phyloP scores from a whole-genome alignment of 2,888 invertebrate genomes.

The Acleris emargana region DNA sequence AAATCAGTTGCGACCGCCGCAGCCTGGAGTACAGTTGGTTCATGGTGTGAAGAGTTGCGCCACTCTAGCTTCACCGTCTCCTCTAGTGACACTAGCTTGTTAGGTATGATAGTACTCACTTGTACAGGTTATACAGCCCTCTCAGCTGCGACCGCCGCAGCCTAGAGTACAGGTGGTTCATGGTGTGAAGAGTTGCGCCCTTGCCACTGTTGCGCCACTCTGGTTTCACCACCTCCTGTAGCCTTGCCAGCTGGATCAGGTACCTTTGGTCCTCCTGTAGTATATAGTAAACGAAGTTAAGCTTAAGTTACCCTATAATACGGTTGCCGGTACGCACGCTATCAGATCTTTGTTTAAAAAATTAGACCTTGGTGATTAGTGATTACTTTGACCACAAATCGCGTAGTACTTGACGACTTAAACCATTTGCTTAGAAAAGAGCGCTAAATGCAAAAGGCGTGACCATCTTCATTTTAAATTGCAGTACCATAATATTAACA shows the following conservation, averaged over 20 bases:
- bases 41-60: conserved; percentile 90
- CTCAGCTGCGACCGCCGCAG: conserved; percentile 89
- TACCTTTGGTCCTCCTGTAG: conserved; percentile 90
- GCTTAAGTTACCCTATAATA: too few species aligned
- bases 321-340: too few species aligned
- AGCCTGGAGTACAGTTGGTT: conserved; percentile 90
- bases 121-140: conserved; percentile 91
- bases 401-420: too few species aligned
- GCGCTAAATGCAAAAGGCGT: too few species aligned
- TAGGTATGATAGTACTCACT: conserved; percentile 67
- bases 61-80: conserved; percentile 91
- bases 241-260: conserved; percentile 89
- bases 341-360: too few species aligned
- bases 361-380: too few species aligned
- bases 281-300: too few species aligned
- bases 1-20: conserved; percentile 88
- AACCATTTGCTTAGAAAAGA: too few species aligned
- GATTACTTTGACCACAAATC: too few species aligned
- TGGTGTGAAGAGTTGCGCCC: conserved; percentile 88
- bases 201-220: conserved; percentile 93
- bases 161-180: conserved; percentile 90
- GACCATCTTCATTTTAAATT: too few species aligned
- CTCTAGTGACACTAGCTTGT: conserved; percentile 87
- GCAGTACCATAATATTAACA: too few species aligned
- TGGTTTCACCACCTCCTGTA: conserved; percentile 90